A percentile compares a stretch with the other conserved stretches of the same genome.
phyloP scores from a whole-genome alignment of 2,888 invertebrate species.

The Trypoxylon attenuatum region DNA sequence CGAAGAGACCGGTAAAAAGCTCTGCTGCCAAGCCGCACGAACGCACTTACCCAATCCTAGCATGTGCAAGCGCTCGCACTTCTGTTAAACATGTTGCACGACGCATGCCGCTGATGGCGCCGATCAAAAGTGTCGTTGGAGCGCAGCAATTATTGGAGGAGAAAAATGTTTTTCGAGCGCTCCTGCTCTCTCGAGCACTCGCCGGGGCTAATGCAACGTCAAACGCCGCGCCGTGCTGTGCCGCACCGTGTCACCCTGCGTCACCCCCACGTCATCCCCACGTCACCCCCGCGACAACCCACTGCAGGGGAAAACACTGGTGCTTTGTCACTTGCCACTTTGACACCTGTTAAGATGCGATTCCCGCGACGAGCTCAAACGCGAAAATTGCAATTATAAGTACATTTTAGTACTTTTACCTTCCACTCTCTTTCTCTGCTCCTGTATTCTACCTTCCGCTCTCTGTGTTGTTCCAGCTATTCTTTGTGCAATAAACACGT shows the following conservation, averaged over 20 bases:
- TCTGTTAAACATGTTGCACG: slow-evolving; percentile 48
- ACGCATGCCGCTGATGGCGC: slow-evolving; percentile 38
- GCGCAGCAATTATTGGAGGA: slow-evolving; percentile 42
- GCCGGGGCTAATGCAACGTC: neutral
- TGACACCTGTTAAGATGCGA: neutral
- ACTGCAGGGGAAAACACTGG: neutral
- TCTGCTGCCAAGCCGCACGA: slow-evolving; percentile 54
- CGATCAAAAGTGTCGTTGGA: slow-evolving; percentile 52
- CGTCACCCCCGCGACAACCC: too few relatives aligned
- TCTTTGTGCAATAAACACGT: too few relatives aligned
- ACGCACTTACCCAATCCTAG: slow-evolving; percentile 63
- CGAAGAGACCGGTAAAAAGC: slow-evolving; percentile 62
- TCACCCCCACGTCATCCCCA: too few relatives aligned
- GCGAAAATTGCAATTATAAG: too few relatives aligned
- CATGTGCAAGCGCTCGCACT: slow-evolving; percentile 28
- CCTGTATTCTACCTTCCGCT: neutral
- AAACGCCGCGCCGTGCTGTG: too few relatives aligned
- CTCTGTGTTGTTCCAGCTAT: too few relatives aligned
- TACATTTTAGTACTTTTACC: too few relatives aligned
- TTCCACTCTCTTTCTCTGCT: neutral
- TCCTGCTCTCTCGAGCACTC: neutral
- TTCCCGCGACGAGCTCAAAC: too few relatives aligned
- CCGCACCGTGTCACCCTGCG: too few relatives aligned
- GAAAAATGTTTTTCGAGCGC: slow-evolving; percentile 31
- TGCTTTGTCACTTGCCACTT: neutral